phyloP scores from a whole-genome alignment of 2,113 vertebrate species.

The Psephotus haematonotus region DNA sequence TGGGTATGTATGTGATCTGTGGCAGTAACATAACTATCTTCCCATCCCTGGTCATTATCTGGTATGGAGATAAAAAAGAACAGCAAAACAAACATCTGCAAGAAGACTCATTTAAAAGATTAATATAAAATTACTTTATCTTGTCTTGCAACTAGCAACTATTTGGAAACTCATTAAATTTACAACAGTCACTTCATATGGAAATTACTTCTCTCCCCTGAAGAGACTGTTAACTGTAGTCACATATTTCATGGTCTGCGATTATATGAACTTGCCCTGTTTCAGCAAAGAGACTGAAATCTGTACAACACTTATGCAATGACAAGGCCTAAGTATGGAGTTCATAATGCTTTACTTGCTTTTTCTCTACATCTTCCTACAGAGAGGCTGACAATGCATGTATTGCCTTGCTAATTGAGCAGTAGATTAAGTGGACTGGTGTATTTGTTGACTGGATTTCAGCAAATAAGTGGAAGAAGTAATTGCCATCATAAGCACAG shows the following conservation, averaged over 20 bases:
- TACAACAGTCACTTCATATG: conserved; percentile 39
- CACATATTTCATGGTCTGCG: background rate
- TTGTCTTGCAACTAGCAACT: conserved; percentile 47
- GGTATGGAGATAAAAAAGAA: conserved; percentile 1
- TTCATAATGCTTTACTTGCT: background rate
- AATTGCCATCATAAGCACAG: conserved; percentile 50
- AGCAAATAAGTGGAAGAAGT: conserved; percentile 49
- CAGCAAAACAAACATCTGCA: conserved; percentile 10
- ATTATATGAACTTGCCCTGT: conserved; percentile 13
- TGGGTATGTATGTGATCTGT: background rate
- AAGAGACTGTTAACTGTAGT: conserved; percentile 37
- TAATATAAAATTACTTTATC: conserved; percentile 45
- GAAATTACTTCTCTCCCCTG: conserved; percentile 39
- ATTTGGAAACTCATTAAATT: conserved; percentile 65
- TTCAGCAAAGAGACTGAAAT: conserved; percentile 22
- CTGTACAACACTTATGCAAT: background rate
- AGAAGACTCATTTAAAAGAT: conserved; percentile 38
- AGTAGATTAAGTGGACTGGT: conserved; percentile 38
- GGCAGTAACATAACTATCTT: conserved; percentile 13
- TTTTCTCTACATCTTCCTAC: background rate
- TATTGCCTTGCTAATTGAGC: conserved; percentile 31
- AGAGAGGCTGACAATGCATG: background rate
- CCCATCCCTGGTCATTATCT: background rate
- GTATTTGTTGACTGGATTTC: conserved; percentile 53
- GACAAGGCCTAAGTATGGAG: background rate